Percentiles rank a stretch among this genome's conserved stretches.
These are phyloP conservation scores for Holothuria glaberrima DNA, from an alignment of 35 echinoderm and acorn worm genomes.

Conservation along the genomic window DNA sequence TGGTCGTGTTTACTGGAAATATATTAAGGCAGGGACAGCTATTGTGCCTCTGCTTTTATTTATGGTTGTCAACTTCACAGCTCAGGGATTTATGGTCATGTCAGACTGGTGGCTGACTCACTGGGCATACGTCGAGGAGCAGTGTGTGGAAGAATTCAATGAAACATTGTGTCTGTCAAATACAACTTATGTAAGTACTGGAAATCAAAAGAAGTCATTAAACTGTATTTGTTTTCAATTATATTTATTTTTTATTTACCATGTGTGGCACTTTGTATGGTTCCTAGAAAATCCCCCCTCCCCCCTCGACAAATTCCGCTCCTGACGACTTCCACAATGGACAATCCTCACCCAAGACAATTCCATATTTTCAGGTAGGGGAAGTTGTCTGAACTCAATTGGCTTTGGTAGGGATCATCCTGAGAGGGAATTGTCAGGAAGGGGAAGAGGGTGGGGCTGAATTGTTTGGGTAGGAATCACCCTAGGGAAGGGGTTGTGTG, in stretches of 20 bases:
- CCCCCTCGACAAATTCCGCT: too few species aligned
- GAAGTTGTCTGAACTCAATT: too few species aligned
- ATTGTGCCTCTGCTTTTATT: constrained; percentile 24
- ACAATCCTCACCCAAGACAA: too few species aligned
- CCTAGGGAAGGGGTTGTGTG: too few species aligned
- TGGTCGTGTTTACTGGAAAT: constrained; percentile 26
- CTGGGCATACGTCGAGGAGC: constrained; percentile 68
- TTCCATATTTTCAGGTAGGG: too few species aligned
- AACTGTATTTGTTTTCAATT: background rate
- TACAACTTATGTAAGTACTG: background rate
- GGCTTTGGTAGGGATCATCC: too few species aligned
- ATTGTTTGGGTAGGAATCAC: too few species aligned
- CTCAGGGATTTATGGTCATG: constrained; percentile 49
- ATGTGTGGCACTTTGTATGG: background rate
- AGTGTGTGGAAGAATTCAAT: constrained; percentile 44
- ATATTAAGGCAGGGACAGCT: constrained; percentile 48
- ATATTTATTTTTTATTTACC: background rate
- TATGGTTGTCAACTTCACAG: constrained; percentile 39
- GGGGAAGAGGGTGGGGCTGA: too few species aligned
- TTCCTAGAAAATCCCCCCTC: background rate
- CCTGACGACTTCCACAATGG: too few species aligned
- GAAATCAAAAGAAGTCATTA: too few species aligned
- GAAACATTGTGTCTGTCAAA: constrained; percentile 35
- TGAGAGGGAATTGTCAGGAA: too few species aligned
- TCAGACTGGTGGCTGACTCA: constrained; percentile 63